A percentile compares a stretch with the other conserved stretches of the same genome.
phyloP scores from a whole-genome alignment of 1,140 invertebrate genomes.

The Zaprionus taronus region DNA sequence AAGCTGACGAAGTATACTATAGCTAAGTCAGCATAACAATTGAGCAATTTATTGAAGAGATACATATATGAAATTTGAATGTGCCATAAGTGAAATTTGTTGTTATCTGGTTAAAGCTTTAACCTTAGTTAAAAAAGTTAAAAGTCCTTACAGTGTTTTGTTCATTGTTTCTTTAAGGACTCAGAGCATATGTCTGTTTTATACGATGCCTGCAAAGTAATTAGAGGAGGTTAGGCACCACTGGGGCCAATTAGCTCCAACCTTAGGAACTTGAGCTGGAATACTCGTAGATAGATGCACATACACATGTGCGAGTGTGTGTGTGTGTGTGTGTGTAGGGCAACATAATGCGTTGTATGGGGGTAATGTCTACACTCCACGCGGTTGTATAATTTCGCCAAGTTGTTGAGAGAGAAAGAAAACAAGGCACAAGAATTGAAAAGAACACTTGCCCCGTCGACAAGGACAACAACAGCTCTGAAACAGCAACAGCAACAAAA shows the following conservation, averaged over 20 bases:
- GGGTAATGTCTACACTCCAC: not conserved
- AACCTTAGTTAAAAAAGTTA: not conserved
- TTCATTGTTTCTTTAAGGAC: not conserved
- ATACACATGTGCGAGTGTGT: not conserved
- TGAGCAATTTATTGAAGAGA: too few relatives aligned
- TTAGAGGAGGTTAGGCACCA: slow-evolving; percentile 5
- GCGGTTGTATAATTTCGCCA: slow-evolving; percentile 15
- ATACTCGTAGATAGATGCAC: slow-evolving; percentile 5
- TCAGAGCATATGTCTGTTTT: not conserved
- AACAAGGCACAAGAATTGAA: slow-evolving; percentile 20
- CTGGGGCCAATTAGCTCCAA: slow-evolving; percentile 2
- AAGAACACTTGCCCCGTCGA: slow-evolving; percentile 19
- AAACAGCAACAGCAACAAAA: not conserved
- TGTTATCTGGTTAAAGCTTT: too few relatives aligned
- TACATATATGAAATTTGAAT: too few relatives aligned
- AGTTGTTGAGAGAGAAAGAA: slow-evolving; percentile 16
- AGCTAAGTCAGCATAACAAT: too few relatives aligned
- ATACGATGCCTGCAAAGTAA: not conserved
- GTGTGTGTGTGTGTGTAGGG: not conserved
- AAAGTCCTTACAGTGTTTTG: not conserved
- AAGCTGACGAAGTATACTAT: too few relatives aligned
- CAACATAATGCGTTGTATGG: not conserved
- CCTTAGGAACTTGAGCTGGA: not conserved
- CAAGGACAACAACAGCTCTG: slow-evolving; percentile 19
- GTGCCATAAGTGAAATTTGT: too few relatives aligned